These are phyloP conservation scores for Deroptyus accipitrinus DNA, from an alignment of 2,113 vertebrate species.

Conservation along the genomic window DNA sequence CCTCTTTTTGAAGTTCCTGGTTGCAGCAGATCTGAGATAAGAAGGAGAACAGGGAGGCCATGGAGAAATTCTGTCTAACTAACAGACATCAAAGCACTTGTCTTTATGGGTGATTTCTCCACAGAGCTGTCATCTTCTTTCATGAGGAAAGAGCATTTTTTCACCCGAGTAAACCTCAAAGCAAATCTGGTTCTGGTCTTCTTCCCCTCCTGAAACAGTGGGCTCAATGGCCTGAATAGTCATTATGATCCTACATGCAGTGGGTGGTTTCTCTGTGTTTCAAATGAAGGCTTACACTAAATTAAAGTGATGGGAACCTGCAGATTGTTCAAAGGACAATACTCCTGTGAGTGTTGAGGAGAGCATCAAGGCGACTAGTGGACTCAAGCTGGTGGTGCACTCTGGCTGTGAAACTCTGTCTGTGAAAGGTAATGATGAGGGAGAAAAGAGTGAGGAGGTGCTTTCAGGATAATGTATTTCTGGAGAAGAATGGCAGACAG, in stretches of 20 bases:
- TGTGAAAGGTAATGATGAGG: background rate
- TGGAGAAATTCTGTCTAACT: background rate
- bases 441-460: background rate
- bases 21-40: background rate
- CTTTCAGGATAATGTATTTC: background rate
- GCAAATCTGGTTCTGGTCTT: background rate
- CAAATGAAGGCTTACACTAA: background rate
- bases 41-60: background rate
- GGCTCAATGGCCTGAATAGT: background rate
- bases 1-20: background rate
- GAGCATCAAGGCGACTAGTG: background rate
- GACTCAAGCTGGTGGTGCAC: rapidly evolving
- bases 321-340: background rate
- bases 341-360: rapidly evolving
- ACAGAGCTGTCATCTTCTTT: background rate
- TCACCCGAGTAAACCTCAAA: background rate
- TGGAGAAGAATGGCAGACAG: background rate
- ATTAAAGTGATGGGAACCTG: background rate
- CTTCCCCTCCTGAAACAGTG: background rate
- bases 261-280: background rate
- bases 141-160: background rate
- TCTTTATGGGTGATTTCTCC: background rate
- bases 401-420: background rate
- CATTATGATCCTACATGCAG: background rate
- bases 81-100: background rate